phyloP scores from a whole-genome alignment of 2,888 invertebrate genomes.

The Napeogenes sylphis region DNA sequence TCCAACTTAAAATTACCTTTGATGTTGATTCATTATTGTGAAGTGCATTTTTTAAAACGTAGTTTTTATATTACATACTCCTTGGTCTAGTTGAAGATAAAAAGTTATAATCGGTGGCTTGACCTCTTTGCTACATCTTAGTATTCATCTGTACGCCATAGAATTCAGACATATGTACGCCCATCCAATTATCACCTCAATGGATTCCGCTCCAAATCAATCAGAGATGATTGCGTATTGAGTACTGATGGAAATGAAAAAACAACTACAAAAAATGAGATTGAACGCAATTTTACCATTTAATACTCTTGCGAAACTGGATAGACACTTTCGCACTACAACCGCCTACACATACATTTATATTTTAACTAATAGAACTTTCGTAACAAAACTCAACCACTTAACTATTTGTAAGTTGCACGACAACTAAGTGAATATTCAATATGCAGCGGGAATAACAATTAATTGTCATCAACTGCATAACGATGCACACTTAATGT shows the following conservation, averaged over 20 bases:
- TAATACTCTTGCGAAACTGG: slow-evolving; percentile 6
- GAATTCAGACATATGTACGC: slow-evolving; percentile 27
- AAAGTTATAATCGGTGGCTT: background rate
- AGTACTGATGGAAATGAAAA: slow-evolving; percentile 23
- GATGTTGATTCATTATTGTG: too few species aligned
- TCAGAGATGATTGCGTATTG: slow-evolving; percentile 33
- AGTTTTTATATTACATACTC: too few species aligned
- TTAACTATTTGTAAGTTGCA: too few species aligned
- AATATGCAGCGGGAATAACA: slow-evolving; percentile 8
- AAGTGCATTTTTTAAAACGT: too few species aligned
- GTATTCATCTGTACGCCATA: background rate
- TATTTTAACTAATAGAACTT: too few species aligned
- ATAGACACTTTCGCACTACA: slow-evolving; percentile 1
- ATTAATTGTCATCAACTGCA: slow-evolving; percentile 26
- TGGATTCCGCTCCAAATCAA: slow-evolving; percentile 41
- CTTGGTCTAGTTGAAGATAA: too few species aligned
- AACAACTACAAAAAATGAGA: slow-evolving; percentile 15
- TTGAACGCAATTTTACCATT: slow-evolving; percentile 19
- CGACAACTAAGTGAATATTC: too few species aligned
- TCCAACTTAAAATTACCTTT: too few species aligned
- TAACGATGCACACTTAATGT: slow-evolving; percentile 40
- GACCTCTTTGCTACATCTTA: background rate
- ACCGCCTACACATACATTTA: background rate
- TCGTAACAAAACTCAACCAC: too few species aligned
- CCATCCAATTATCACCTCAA: slow-evolving; percentile 39